A percentile compares a stretch with the other conserved stretches of the same genome.
phyloP scores from a whole-genome alignment of 2,888 invertebrate species.

The Stenchaetothrips biformis region DNA sequence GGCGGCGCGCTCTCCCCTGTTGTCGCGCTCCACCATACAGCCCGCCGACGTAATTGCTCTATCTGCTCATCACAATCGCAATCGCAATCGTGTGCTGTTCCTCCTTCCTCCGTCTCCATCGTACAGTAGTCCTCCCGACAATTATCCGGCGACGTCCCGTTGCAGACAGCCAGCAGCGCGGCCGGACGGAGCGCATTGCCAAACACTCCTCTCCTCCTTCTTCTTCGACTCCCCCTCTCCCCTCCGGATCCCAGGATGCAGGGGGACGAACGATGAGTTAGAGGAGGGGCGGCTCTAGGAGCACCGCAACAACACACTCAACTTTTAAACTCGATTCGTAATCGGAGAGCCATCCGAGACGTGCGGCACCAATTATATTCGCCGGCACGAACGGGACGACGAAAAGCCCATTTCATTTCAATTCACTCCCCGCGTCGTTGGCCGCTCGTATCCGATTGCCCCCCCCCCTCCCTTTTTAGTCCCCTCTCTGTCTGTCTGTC shows the following conservation, averaged over 20 bases:
- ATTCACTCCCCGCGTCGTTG: background rate
- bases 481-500: background rate
- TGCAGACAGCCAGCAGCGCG: background rate
- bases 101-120: background rate
- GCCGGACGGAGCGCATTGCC: background rate
- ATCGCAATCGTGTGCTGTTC: background rate
- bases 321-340: conserved; percentile 13
- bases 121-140: no score
- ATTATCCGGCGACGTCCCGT: background rate
- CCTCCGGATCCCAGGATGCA: background rate
- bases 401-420: background rate
- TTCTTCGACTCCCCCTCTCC: background rate
- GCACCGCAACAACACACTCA: no score
- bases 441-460: background rate
- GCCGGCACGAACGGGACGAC: background rate
- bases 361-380: conserved; percentile 2
- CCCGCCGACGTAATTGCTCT: background rate
- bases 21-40: no score
- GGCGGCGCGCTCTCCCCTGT: no score
- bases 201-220: background rate
- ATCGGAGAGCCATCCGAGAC: no score
- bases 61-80: background rate
- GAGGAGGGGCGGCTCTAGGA: no score
- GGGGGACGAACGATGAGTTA: no score
- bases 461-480: background rate